phyloP scores from a whole-genome alignment of 2,888 invertebrate species.

The Hybos culiciformis region DNA sequence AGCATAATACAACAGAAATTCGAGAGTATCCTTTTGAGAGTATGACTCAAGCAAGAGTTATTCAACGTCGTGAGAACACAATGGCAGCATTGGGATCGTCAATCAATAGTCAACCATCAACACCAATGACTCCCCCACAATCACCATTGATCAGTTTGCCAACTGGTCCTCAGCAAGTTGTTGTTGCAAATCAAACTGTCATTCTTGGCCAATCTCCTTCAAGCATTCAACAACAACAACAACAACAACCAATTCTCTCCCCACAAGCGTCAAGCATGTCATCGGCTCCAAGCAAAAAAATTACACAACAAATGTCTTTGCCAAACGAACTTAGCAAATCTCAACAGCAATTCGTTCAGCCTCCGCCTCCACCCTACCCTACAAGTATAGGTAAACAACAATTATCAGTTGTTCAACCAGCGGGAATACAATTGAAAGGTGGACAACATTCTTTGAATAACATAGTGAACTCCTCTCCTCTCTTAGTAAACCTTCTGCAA shows the following conservation, averaged over 20 bases:
- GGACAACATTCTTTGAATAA: conserved; percentile 26
- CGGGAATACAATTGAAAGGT: background rate
- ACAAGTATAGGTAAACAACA: background rate
- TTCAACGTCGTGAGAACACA: conserved; percentile 58
- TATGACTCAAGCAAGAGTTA: conserved; percentile 80
- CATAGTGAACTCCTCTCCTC: conserved; percentile 73
- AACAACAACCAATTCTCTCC: conserved; percentile 6
- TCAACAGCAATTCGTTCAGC: background rate
- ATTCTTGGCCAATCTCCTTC: conserved; percentile 12
- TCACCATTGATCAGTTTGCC: conserved; percentile 19
- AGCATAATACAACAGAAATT: conserved; percentile 33
- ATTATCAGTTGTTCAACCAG: background rate
- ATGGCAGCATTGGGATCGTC: conserved; percentile 28
- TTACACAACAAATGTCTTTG: no score
- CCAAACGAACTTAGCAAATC: no score
- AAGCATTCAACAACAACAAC: conserved; percentile 2
- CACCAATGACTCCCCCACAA: conserved; percentile 7
- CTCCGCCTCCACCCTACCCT: no score
- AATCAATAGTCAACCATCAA: background rate
- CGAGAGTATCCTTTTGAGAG: conserved; percentile 74
- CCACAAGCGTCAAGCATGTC: conserved; percentile 10
- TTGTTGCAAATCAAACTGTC: conserved; percentile 8
- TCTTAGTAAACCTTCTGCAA: conserved; percentile 82
- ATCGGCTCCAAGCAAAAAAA: conserved; percentile 3
- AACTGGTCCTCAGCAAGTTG: conserved; percentile 22